phyloP scores from a whole-genome alignment of 2,888 invertebrate species.

The Brachypalpus laphriformis region DNA sequence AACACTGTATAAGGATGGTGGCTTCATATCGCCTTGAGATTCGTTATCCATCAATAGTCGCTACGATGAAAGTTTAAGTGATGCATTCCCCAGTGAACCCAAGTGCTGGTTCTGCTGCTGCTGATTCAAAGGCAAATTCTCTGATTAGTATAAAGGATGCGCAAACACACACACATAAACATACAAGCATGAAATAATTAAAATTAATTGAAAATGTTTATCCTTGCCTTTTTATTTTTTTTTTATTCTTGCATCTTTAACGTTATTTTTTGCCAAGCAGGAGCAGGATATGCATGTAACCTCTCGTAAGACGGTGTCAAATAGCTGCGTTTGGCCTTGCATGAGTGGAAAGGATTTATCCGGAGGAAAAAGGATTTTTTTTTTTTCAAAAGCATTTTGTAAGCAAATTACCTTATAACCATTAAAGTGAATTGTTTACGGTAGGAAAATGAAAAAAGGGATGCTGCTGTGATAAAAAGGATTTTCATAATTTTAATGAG shows the following conservation, averaged over 20 bases:
- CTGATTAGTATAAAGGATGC: slow-evolving; percentile 23
- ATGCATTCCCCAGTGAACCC: slow-evolving; percentile 10
- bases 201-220: slow-evolving; percentile 47
- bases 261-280: background rate
- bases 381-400: too few relatives aligned
- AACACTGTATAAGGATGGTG: background rate
- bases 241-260: slow-evolving; percentile 12
- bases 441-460: slow-evolving; percentile 20
- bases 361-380: background rate
- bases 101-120: background rate
- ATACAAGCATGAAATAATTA: slow-evolving; percentile 21
- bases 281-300: slow-evolving; percentile 9
- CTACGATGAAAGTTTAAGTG: slow-evolving; percentile 23
- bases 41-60: slow-evolving; percentile 14
- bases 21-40: slow-evolving; percentile 2
- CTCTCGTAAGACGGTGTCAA: background rate
- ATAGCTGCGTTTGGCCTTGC: slow-evolving; percentile 13
- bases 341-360: background rate
- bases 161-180: background rate
- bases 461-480: background rate
- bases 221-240: slow-evolving; percentile 10
- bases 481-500: slow-evolving; percentile 43
- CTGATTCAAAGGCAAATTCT: background rate
- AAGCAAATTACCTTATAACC: slow-evolving; percentile 9
- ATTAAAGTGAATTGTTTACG: slow-evolving; percentile 24